Evolutionary conservation across 1,140 invertebrate genomes (phyloP), one percentile per base, ranked within the genome.

Genomic region (Xylocopa sonorina): DNA sequence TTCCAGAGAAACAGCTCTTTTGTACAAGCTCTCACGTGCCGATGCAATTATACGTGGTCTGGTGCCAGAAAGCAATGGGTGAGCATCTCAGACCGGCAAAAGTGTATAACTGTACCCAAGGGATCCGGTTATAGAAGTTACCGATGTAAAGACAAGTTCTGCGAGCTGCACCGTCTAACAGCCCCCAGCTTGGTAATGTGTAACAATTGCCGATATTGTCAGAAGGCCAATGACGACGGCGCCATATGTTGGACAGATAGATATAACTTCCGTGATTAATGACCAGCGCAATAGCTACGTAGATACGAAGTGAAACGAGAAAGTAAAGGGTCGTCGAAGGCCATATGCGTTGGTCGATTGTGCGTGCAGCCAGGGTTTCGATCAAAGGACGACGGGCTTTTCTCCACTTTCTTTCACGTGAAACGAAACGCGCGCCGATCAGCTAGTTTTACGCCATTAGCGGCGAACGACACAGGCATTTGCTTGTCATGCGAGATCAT

Each of bases 181-280:
- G 78, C 78, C 34, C n/a, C 48, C 24, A 76, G 80, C 79, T 67
- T 72, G 55, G 67, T 78, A 80, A 86, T 84, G 64, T 80, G 77
- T 87, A 87, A 82, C 84, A 84, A 38, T 53, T 71, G 73, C 81
- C 84, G 64, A 62, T 53, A 48, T 55, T 60, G 60, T 74, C 67
- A 48, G 73, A n/a, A 21, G 55, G 51, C 27, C 62, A 46, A 43
- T 84, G 82, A 86, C 72, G 68, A 72, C 77, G 63, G 82, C 84
- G 72, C 74, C 86, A 86, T 84, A 74, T 87, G 84, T 50, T 57
- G 55, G 84, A 86, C 72, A 75, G 62, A 81, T 84, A 53, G 74
- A 60, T 79, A 60, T 67, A 41, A 24, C 27, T 24, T 46, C 4
- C 38, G 43, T 78, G 83, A 84, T 83, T 80, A 80, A 84, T 69